Base-by-base conservation (phyloP, 2,113 vertebrate genomes). In the Sphaerodactylus townsendi region DNA sequence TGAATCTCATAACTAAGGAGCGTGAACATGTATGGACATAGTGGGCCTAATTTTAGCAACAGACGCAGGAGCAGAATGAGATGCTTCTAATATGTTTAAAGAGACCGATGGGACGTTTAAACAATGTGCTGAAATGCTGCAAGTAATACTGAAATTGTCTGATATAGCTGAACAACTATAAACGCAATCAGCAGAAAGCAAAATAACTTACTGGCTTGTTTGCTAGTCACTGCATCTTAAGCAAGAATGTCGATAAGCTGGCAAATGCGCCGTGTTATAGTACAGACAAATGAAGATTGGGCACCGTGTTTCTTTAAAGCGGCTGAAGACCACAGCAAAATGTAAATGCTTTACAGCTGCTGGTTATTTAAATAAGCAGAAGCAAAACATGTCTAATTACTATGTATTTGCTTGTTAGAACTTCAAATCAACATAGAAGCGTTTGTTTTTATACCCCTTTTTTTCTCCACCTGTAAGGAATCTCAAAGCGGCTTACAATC, bases 111-210 rank as follows among this genome's bases (percentile, higher is more conserved):
- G 33, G 66, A 92, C 56, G 77, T 50, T 85, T 91, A 81, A 92
- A 92, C 68, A 86, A 85, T 81, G 13, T 84, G 85, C 87, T 71
- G 93, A 13, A 41, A 76, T 2, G 23, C 33, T 88, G 90, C 71
- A 68, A 89, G 88, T 77, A 64, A 90, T 76, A 86, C 70, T 90
- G 76, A 93, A 93, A 86, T 66, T 28, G 78, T 83, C 86, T 91
- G n/a, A 85, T 81, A 71, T 56, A 92, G 75, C 70, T 84, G 85
- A 77, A 44, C 5, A 77, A 44, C 5, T 83, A 83, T 77, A 83
- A 78, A 85, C 48, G 65, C n/a, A 85, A 87, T 28, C 44, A 25
- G 72, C 88, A 76, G 87, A 33, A 1, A 50, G 75, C 56, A 88
- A 68, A 48, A 35, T 35, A 91, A 89, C 87, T 90, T 72, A 65